These are phyloP conservation scores for Drosophila gunungcola DNA, from an alignment of 1,140 invertebrate genomes.

Conservation along the genomic window DNA sequence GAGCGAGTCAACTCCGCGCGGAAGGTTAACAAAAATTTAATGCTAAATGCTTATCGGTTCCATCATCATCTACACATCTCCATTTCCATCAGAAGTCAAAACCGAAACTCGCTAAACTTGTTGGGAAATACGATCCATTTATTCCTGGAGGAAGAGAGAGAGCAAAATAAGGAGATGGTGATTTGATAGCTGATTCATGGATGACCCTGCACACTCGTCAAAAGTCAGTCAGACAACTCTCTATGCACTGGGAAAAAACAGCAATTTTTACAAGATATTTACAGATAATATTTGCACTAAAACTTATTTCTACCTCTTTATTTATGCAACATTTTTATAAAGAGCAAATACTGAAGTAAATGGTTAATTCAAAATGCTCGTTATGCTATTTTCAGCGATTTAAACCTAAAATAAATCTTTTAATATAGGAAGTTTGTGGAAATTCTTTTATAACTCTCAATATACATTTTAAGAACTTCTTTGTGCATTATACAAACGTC, in stretches of 20 bases:
- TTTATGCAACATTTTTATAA: too few species aligned
- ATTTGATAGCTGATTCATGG: slow-evolving; percentile 71
- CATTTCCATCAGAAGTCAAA: slow-evolving; percentile 68
- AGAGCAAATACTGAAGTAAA: too few species aligned
- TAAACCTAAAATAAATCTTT: too few species aligned
- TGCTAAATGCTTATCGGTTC: slow-evolving; percentile 69
- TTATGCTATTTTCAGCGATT: too few species aligned
- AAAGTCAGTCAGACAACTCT: slow-evolving; percentile 58
- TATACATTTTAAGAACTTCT: too few species aligned
- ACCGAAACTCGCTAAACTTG: slow-evolving; percentile 81
- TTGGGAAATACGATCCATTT: slow-evolving; percentile 75
- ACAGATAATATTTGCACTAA: too few species aligned
- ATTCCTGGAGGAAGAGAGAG: slow-evolving; percentile 12
- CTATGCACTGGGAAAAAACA: slow-evolving; percentile 5
- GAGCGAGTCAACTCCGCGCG: slow-evolving; percentile 69
- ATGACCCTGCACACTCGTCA: slow-evolving; percentile 49
- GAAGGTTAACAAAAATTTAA: slow-evolving; percentile 77
- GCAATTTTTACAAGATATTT: too few species aligned
- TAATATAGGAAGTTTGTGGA: too few species aligned
- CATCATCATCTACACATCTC: slow-evolving; percentile 30
- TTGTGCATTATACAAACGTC: too few species aligned
- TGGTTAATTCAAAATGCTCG: too few species aligned
- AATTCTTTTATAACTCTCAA: too few species aligned
- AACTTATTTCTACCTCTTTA: too few species aligned
- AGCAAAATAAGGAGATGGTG: slow-evolving; percentile 51